Evolutionary conservation across 2,113 vertebrate genomes (phyloP), one percentile per base, ranked within the genome.

Genomic region (Calidris pygmaea): DNA sequence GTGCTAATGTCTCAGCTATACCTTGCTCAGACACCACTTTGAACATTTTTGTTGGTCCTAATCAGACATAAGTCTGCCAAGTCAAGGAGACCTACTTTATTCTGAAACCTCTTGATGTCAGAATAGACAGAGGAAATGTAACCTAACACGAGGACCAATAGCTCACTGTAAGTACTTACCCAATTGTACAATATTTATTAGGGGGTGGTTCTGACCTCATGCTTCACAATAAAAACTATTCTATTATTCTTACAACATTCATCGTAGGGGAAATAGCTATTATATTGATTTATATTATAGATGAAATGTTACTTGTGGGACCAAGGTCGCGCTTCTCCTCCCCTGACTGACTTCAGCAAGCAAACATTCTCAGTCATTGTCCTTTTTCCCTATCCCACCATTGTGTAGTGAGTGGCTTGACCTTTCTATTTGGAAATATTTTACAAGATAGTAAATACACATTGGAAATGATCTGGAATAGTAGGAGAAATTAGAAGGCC

Each of bases 241-340:
- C 7, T 93, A 45, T 90, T 94, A 66, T 84, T 90, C n/a, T 89
- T 89, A 52, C 27, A 77, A 55, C 82, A 80, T 48, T 53, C 17
- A 58, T 22, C 20, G 6, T 60, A 70, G 37, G 37, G 41, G 32
- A 92, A 93, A 70, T 73, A 83, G 62, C 78, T 83, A 73, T 93
- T 90, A 26, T 58, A 70, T 83, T 94, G 50, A 86, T 96, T 90
- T 90, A 73, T 93, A 70, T 94, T 76, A 78, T 30, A 41, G 37
- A 74, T 71, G 2, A 92, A 92, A 65, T 93, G 73, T 90, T 93
- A 29, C 59, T 76, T 85, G 30, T 79, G 20, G 84, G 30, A 84
- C 66, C 70, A 82, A 75, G 80, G 60, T 91, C 6, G 1, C 37
- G 56, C 16, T 89, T 89, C 43, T n/a, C 14, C 30, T 94, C 56